Conservation (phyloP, 2,888 invertebrate genomes). For the Parapristionchus giblindavisi region DNA sequence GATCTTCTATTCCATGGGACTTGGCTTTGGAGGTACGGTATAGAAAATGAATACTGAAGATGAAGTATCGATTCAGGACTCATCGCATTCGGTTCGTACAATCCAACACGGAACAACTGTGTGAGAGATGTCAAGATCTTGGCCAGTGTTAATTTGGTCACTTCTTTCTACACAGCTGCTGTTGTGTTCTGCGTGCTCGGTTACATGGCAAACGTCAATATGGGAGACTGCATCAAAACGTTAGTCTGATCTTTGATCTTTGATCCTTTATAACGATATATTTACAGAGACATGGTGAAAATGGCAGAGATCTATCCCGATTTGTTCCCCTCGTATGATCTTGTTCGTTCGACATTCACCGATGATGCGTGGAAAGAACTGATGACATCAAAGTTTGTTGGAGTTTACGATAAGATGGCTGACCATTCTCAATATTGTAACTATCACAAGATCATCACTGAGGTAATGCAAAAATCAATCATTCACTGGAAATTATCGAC, state of each 20-base stretch:
- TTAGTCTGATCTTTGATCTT: conserved; percentile 68
- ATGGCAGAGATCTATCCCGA: conserved; percentile 54
- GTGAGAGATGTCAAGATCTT: conserved; percentile 89
- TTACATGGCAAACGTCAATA: conserved; percentile 91
- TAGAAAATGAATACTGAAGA: background rate
- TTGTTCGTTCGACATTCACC: conserved; percentile 49
- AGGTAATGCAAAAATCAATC: conserved; percentile 44
- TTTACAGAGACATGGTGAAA: conserved; percentile 55
- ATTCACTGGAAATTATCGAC: background rate
- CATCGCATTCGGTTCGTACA: conserved; percentile 94
- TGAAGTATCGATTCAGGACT: conserved; percentile 71
- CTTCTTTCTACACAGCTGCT: conserved; percentile 91
- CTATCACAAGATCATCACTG: conserved; percentile 58
- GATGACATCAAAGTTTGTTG: conserved; percentile 48
- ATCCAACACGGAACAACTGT: conserved; percentile 92
- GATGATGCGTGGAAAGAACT: conserved; percentile 51
- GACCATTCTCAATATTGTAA: conserved; percentile 51
- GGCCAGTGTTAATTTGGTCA: conserved; percentile 79
- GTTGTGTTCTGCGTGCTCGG: conserved; percentile 94
- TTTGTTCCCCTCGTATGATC: conserved; percentile 47
- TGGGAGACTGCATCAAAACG: conserved; percentile 83
- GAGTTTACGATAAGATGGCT: conserved; percentile 50
- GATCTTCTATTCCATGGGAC: conserved; percentile 93
- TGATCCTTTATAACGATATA: background rate
- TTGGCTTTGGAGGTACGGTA: conserved; percentile 85